Conservation (phyloP, 2,797 vertebrate genomes). For the Champsocephalus esox region DNA sequence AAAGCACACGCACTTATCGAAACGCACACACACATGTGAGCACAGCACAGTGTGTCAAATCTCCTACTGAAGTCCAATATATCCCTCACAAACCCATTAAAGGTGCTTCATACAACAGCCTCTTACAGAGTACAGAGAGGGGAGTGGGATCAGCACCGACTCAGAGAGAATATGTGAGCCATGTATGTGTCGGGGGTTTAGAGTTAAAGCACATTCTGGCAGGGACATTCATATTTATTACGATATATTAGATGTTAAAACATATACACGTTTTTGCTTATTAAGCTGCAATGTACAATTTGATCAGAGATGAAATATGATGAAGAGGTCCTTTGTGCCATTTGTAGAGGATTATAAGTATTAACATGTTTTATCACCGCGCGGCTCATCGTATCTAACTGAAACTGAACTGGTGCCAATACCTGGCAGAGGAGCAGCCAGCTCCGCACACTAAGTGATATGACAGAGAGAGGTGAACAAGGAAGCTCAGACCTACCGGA, state of each 20-base stretch:
- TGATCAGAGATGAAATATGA: slow-evolving; percentile 4
- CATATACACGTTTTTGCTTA: slow-evolving; percentile 26
- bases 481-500: background rate
- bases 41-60: slow-evolving; percentile 63
- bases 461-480: background rate
- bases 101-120: slow-evolving; percentile 81
- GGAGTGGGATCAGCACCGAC: slow-evolving; percentile 65
- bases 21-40: slow-evolving; percentile 32
- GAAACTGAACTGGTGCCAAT: background rate
- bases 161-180: slow-evolving; percentile 54
- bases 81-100: slow-evolving; percentile 82
- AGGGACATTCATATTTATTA: slow-evolving; percentile 24
- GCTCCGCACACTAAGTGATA: background rate
- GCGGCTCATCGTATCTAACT: slow-evolving; percentile 2
- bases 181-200: slow-evolving; percentile 57
- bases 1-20: slow-evolving; percentile 62
- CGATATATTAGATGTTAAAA: slow-evolving; percentile 44
- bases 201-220: slow-evolving; percentile 59
- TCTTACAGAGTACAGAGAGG: slow-evolving; percentile 70
- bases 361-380: background rate
- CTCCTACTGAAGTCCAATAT: slow-evolving; percentile 76
- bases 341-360: slow-evolving; percentile 25
- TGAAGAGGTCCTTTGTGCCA: slow-evolving; percentile 19
- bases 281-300: slow-evolving; percentile 38
- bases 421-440: background rate